phyloP scores from a whole-genome alignment of 2,113 vertebrate genomes.

The Rhombomys opimus region DNA sequence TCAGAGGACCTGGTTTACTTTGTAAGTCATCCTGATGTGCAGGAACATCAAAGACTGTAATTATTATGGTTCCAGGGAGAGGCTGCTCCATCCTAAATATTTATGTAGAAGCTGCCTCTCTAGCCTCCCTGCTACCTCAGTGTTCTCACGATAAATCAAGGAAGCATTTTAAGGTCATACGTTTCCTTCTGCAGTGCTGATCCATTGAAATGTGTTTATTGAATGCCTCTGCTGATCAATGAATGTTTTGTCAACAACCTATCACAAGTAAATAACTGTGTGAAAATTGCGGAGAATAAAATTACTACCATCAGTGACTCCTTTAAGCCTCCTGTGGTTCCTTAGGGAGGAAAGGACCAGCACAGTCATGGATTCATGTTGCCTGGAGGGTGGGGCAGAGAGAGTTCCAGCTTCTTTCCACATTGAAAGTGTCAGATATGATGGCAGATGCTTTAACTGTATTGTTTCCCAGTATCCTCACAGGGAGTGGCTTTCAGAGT shows the following conservation, averaged over 20 bases:
- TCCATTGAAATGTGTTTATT: constrained; percentile 27
- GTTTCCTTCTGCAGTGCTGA: neutral
- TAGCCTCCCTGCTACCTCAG: neutral
- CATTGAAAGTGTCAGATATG: neutral
- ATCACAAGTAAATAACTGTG: constrained; percentile 3
- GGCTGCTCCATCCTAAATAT: neutral
- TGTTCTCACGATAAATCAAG: constrained; percentile 42
- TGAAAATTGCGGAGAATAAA: constrained; percentile 38
- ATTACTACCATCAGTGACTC: neutral
- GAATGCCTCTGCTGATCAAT: constrained; percentile 49
- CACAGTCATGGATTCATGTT: neutral
- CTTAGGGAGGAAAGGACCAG: neutral
- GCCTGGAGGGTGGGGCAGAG: neutral
- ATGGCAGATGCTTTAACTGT: neutral
- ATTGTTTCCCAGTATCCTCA: neutral
- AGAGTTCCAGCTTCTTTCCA: neutral
- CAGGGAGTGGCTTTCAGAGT: neutral
- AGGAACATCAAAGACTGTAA: neutral
- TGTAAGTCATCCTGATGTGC: neutral
- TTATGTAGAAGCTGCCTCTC: neutral
- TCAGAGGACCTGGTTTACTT: neutral
- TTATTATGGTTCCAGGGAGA: neutral
- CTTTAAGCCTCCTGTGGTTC: neutral
- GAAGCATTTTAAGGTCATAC: constrained; percentile 48
- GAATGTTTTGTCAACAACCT: constrained; percentile 27